These are phyloP conservation scores for Peromyscus californicus DNA, from an alignment of 2,113 vertebrate genomes.

Conservation along the genomic window DNA sequence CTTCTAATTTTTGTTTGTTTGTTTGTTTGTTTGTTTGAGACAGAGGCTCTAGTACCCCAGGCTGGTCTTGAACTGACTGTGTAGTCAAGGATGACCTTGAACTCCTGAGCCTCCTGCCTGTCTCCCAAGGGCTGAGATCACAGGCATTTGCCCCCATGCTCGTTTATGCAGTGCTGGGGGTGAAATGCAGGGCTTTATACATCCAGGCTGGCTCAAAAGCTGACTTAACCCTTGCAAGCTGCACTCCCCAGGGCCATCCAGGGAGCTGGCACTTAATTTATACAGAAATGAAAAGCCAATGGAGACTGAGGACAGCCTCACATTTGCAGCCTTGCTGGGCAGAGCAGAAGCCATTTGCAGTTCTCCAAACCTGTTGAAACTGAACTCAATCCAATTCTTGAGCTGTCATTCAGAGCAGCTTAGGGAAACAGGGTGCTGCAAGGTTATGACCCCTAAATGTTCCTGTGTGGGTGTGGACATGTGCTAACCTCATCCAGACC, in stretches of 20 bases:
- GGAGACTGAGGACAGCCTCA: neutral
- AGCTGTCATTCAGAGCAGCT: neutral
- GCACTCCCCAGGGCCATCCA: neutral
- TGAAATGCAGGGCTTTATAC: neutral
- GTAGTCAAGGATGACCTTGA: neutral
- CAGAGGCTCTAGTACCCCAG: neutral
- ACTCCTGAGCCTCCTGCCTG: neutral
- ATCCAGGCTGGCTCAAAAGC: neutral
- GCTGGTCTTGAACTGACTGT: neutral
- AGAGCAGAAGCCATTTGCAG: neutral
- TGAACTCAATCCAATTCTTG: neutral
- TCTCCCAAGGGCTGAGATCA: neutral
- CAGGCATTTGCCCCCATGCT: neutral
- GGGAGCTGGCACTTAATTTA: neutral
- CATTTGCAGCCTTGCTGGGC: neutral
- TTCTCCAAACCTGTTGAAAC: neutral
- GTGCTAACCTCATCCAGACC: neutral
- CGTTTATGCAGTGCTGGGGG: neutral
- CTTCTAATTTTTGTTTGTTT: neutral
- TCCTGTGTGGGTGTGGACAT: neutral
- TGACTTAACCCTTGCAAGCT: neutral
- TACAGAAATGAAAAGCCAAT: neutral
- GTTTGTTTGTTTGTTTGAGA: neutral
- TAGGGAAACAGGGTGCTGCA: constrained; percentile 8
- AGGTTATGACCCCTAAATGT: neutral